Evolutionary conservation across 2,888 invertebrate species (phyloP).

Genomic region (Thecophora atra): DNA sequence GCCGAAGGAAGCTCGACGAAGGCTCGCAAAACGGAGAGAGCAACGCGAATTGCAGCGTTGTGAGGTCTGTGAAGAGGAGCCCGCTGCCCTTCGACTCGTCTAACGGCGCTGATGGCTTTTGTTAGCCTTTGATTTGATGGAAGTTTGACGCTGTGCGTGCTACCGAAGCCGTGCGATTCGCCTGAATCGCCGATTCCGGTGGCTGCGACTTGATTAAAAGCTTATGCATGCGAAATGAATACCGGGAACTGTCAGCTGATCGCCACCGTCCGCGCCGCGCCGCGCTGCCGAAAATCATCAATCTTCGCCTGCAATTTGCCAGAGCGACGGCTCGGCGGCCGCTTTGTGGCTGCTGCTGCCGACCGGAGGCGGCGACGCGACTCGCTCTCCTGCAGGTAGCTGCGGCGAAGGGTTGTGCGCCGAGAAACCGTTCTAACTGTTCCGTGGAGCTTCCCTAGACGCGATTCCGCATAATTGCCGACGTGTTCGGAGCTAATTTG

Average conservation of each 20-base stretch:
- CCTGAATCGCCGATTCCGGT: background rate
- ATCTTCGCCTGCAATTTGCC: constrained; percentile 33
- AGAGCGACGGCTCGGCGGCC: background rate
- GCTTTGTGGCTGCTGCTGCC: constrained; percentile 12
- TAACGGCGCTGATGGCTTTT: constrained; percentile 12
- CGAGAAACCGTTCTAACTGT: constrained; percentile 20
- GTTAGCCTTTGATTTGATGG: constrained; percentile 19
- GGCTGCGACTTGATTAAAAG: constrained; percentile 17
- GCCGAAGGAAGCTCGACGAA: constrained; percentile 7
- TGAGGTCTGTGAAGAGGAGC: constrained; percentile 4
- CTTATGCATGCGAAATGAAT: constrained; percentile 41
- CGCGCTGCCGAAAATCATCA: constrained; percentile 31
- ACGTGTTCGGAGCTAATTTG: constrained; percentile 22
- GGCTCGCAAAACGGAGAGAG: background rate
- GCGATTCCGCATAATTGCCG: background rate
- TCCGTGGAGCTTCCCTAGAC: background rate
- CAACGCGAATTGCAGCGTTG: constrained; percentile 12
- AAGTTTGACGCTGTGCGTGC: background rate
- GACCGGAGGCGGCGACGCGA: constrained; percentile 19
- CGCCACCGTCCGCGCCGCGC: constrained; percentile 19
- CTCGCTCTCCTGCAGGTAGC: constrained; percentile 15
- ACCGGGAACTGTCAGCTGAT: constrained; percentile 40
- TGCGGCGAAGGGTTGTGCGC: background rate
- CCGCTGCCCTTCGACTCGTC: background rate
- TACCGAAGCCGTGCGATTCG: background rate